Conservation (phyloP, 1,140 invertebrate species). For the Drosophila pruinosa region DNA sequence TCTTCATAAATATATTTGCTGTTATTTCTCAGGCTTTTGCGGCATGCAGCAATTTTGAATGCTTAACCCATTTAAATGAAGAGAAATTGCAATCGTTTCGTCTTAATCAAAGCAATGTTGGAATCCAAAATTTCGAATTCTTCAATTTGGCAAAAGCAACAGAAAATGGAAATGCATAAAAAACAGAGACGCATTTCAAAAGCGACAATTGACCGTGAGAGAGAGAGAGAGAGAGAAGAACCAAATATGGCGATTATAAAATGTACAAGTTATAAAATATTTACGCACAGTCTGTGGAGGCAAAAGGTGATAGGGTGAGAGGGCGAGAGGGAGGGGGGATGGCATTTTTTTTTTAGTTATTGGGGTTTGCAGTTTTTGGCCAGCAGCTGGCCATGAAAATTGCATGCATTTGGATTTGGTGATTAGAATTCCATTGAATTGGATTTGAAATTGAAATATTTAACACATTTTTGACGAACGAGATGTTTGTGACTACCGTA, state of each 20-base stretch:
- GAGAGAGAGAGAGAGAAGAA: conserved; percentile 9
- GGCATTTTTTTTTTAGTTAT: background rate
- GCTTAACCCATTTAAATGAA: background rate
- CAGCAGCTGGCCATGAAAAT: conserved; percentile 69
- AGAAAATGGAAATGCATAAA: background rate
- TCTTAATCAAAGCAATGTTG: background rate
- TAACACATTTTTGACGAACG: conserved; percentile 55
- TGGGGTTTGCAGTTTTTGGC: conserved; percentile 43
- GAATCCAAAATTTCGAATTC: background rate
- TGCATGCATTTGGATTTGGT: conserved; percentile 69
- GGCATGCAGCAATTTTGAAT: background rate
- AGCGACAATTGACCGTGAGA: conserved; percentile 18
- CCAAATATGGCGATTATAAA: conserved; percentile 30
- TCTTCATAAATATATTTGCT: background rate
- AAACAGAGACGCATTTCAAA: background rate
- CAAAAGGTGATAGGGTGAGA: background rate
- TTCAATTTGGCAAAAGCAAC: background rate
- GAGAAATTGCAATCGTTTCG: background rate
- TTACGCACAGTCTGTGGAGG: conserved; percentile 22
- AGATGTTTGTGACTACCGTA: background rate
- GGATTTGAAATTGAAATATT: conserved; percentile 78
- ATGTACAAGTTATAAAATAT: conserved; percentile 68
- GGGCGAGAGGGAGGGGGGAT: background rate
- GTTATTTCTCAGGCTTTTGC: background rate
- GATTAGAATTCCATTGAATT: conserved; percentile 75